These are phyloP conservation scores for Copsychus sechellarum DNA, from an alignment of 2,113 vertebrate genomes.

Conservation along the genomic window DNA sequence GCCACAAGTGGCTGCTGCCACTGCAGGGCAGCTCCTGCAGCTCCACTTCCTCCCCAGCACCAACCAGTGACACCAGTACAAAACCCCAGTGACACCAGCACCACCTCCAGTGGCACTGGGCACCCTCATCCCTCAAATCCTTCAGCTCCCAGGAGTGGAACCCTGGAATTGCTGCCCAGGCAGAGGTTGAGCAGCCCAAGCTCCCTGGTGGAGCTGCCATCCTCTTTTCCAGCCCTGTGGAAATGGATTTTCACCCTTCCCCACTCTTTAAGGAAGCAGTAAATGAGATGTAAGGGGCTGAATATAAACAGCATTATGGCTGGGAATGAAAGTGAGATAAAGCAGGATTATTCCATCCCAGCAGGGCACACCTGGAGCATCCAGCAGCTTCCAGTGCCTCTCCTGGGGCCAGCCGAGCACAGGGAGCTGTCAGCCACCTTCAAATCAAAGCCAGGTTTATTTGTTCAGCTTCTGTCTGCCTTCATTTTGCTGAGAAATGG, in stretches of 20 bases:
- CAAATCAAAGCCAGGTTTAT: not conserved
- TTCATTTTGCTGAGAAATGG: not conserved
- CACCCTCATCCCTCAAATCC: not conserved
- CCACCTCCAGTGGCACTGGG: no score
- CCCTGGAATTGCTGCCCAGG: not conserved
- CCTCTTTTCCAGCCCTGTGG: fast-evolving
- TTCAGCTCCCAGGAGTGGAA: not conserved
- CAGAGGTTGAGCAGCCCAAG: not conserved
- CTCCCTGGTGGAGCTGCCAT: fast-evolving
- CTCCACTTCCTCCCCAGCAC: not conserved
- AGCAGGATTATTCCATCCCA: not conserved
- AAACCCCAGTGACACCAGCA: not conserved
- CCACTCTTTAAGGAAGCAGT: not conserved
- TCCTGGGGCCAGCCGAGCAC: fast-evolving
- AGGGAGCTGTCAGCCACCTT: not conserved
- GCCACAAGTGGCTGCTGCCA: not conserved
- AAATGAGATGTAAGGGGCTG: not conserved
- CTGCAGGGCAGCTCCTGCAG: not conserved
- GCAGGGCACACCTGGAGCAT: not conserved
- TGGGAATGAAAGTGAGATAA: not conserved
- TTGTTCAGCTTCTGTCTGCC: not conserved
- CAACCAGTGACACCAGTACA: not conserved
- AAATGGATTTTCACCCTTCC: not conserved
- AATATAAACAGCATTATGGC: not conserved
- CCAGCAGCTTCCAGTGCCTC: not conserved